Conservation (phyloP, 2,888 invertebrate species). For the Psylliodes chrysocephalus region DNA sequence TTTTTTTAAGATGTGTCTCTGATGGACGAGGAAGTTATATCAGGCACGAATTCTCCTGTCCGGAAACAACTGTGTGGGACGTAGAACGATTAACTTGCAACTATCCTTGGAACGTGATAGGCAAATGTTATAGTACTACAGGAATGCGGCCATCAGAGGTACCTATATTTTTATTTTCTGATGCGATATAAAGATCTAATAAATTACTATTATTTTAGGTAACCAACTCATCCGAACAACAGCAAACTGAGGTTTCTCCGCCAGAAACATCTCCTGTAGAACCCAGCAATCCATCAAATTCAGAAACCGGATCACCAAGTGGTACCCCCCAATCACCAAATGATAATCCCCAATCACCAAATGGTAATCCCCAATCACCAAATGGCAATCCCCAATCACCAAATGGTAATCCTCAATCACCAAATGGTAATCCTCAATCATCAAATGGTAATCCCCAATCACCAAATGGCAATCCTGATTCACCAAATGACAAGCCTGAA, state of each 20-base stretch:
- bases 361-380: slow-evolving; percentile 3
- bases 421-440: no score
- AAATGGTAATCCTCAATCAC: no score
- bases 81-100: slow-evolving; percentile 75
- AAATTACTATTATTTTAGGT: not conserved
- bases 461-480: not conserved
- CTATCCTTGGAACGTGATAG: slow-evolving; percentile 67
- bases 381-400: not conserved
- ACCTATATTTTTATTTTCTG: no score
- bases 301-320: not conserved
- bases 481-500: not conserved
- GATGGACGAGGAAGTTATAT: slow-evolving; percentile 67
- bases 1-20: slow-evolving; percentile 74
- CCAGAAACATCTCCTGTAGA: not conserved
- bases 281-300: not conserved
- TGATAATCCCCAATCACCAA: no score
- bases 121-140: slow-evolving; percentile 32
- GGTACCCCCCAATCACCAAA: not conserved
- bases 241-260: not conserved
- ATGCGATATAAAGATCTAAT: not conserved
- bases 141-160: not conserved
- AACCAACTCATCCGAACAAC: not conserved
- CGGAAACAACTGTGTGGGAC: slow-evolving; percentile 79
- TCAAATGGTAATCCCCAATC: not conserved
- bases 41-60: slow-evolving; percentile 75